Conservation (phyloP, 2,113 vertebrate species). For the Malurus melanocephalus region DNA sequence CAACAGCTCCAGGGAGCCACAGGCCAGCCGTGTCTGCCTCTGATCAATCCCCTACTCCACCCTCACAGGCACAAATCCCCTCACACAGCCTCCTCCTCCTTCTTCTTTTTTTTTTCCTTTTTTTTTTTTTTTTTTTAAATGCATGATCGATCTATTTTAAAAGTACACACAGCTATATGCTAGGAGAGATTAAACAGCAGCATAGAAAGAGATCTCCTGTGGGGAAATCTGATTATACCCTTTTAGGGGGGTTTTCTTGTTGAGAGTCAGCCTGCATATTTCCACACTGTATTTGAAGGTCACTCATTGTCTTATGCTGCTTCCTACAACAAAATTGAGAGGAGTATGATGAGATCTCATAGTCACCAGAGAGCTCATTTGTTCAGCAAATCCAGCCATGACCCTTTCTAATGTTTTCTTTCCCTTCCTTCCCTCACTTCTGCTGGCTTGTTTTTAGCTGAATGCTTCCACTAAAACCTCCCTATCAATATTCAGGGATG, state of each 20-base stretch:
- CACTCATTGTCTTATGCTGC: slow-evolving; percentile 59
- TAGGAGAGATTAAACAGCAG: slow-evolving; percentile 41
- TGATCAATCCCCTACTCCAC: neutral
- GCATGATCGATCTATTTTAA: slow-evolving; percentile 12
- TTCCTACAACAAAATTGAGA: slow-evolving; percentile 64
- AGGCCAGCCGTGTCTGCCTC: neutral
- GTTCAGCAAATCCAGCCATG: slow-evolving; percentile 65
- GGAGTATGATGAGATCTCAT: slow-evolving; percentile 58
- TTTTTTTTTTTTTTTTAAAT: neutral
- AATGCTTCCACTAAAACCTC: slow-evolving; percentile 6
- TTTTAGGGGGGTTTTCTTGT: slow-evolving; percentile 45
- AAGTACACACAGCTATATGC: slow-evolving; percentile 4
- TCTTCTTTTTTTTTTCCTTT: neutral
- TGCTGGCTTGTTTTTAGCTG: slow-evolving; percentile 31
- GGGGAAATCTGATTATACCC: slow-evolving; percentile 41
- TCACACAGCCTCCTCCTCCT: neutral
- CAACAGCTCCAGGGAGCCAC: neutral
- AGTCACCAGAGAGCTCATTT: slow-evolving; percentile 68
- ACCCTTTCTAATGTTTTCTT: slow-evolving; percentile 60
- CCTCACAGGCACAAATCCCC: neutral
- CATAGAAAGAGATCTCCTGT: neutral
- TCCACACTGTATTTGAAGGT: slow-evolving; percentile 60
- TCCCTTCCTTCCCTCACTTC: neutral
- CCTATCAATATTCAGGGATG: slow-evolving; percentile 46
- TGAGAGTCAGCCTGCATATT: slow-evolving; percentile 48